A percentile compares a stretch with the other conserved stretches of the same genome.
Conservation (phyloP, 2,888 invertebrate genomes). For the Aricia artaxerxes region DNA sequence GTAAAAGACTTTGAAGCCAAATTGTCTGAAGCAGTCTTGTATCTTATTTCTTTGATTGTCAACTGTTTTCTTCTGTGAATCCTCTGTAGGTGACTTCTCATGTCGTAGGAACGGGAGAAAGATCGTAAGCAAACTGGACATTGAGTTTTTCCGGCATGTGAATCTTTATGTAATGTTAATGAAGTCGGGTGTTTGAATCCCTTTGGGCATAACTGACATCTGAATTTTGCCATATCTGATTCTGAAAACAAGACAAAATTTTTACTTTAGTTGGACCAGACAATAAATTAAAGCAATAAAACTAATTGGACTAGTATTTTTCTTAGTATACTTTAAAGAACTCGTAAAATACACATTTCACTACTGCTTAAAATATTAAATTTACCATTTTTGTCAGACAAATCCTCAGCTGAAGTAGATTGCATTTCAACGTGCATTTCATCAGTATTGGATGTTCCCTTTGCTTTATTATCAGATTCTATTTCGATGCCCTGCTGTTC, state of each 20-base stretch:
- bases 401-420: conserved; percentile 66
- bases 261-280: neutral
- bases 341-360: neutral
- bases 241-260: conserved; percentile 58
- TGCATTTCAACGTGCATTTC: conserved; percentile 74
- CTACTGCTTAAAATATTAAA: neutral
- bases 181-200: conserved; percentile 83
- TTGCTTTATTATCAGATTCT: conserved; percentile 53
- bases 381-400: conserved; percentile 65
- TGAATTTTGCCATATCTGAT: conserved; percentile 80
- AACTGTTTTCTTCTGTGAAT: conserved; percentile 81
- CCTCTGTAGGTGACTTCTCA: conserved; percentile 81
- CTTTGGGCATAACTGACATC: conserved; percentile 82
- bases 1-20: conserved; percentile 67
- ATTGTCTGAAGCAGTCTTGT: conserved; percentile 66
- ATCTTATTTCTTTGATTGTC: conserved; percentile 75
- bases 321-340: neutral
- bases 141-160: conserved; percentile 82
- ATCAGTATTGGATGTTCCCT: conserved; percentile 52
- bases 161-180: conserved; percentile 81
- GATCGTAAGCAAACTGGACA: conserved; percentile 82
- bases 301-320: neutral
- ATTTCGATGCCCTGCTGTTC: conserved; percentile 53
- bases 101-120: conserved; percentile 82
- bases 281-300: neutral